A percentile compares a stretch with the other conserved stretches of the same genome.
phyloP scores from a whole-genome alignment of 1,140 invertebrate genomes.

The Eurytemora carolleeae region DNA sequence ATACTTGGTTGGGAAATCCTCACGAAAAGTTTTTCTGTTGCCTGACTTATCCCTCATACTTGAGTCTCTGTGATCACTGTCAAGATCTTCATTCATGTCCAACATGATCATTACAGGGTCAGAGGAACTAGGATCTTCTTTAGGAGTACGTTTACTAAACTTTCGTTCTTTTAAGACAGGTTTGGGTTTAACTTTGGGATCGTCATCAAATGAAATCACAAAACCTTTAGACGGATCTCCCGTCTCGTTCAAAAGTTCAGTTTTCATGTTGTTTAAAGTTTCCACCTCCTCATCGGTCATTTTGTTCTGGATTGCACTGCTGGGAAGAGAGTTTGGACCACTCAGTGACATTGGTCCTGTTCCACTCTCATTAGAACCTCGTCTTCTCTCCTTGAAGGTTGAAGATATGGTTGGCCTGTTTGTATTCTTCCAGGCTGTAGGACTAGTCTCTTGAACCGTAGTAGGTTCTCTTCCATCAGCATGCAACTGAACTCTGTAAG shows the following conservation, averaged over 20 bases:
- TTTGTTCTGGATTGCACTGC: constrained; percentile 14
- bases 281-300: constrained; percentile 18
- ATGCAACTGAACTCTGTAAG: constrained; percentile 5
- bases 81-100: constrained; percentile 5
- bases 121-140: constrained; percentile 16
- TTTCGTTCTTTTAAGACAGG: constrained; percentile 51
- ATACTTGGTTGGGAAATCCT: too few relatives aligned
- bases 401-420: constrained; percentile 5
- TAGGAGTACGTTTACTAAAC: constrained; percentile 18
- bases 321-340: constrained; percentile 19
- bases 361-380: constrained; percentile 7
- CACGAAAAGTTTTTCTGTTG: constrained; percentile 6
- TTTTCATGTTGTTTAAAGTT: constrained; percentile 19
- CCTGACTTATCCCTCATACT: constrained; percentile 15
- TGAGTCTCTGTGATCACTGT: constrained; percentile 11
- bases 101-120: constrained; percentile 14
- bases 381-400: constrained; percentile 8
- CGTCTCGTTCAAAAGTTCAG: constrained; percentile 24
- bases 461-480: too few relatives aligned
- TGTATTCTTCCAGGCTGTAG: constrained; percentile 1
- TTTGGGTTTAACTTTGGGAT: constrained; percentile 60
- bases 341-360: constrained; percentile 14
- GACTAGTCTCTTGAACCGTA: background rate
- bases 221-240: constrained; percentile 53
- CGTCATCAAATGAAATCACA: constrained; percentile 77